A percentile compares a stretch with the other conserved stretches of the same genome.
Evolutionary conservation across 2,797 vertebrate species (phyloP).

Genomic region (Pangasius larnaudii): DNA sequence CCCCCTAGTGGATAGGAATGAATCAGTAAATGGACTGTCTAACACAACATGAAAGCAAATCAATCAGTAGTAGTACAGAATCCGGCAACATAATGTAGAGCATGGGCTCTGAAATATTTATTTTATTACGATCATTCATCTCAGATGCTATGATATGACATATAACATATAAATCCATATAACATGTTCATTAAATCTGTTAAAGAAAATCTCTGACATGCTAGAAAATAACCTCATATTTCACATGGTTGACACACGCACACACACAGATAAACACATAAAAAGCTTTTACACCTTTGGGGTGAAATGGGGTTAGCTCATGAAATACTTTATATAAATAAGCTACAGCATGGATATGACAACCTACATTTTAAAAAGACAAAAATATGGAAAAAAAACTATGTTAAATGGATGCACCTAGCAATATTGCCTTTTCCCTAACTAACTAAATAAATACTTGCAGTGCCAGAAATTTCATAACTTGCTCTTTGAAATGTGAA

Average conservation of each 20-base stretch:
- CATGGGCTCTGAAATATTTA: background rate
- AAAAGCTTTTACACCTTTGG: background rate
- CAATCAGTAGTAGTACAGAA: background rate
- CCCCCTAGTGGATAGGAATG: constrained; percentile 25
- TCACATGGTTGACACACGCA: background rate
- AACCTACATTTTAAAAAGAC: background rate
- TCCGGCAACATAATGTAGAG: background rate
- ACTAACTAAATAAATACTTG: background rate
- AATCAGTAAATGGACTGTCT: background rate
- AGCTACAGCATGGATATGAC: background rate
- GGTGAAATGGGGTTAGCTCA: background rate
- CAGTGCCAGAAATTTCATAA: too few relatives aligned
- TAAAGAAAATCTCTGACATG: constrained; percentile 21
- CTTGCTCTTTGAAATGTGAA: background rate
- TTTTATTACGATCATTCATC: background rate
- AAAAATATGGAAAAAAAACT: background rate
- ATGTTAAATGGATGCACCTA: background rate
- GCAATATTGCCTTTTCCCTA: background rate
- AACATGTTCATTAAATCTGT: background rate
- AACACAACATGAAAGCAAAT: background rate
- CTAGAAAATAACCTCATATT: constrained; percentile 4
- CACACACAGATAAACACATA: background rate
- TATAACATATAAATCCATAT: background rate
- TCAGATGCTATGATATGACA: background rate
- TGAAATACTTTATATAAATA: background rate